Percentiles rank a stretch among this genome's conserved stretches.
phyloP scores from a whole-genome alignment of 1,140 invertebrate genomes.

The Chlorops oryzae region DNA sequence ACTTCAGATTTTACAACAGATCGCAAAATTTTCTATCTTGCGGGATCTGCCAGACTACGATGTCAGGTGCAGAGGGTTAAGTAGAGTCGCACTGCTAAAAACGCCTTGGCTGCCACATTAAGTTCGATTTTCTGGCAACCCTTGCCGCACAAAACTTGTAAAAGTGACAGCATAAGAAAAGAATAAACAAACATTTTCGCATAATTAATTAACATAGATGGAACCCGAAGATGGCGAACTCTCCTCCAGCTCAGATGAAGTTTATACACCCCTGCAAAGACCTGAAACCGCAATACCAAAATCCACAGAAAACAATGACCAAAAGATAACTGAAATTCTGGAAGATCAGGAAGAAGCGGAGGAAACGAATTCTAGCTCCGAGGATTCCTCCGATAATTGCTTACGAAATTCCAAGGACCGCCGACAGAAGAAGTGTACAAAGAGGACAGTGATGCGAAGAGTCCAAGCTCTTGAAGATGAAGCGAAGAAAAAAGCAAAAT shows the following conservation, averaged over 20 bases:
- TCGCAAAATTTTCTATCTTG: too few species aligned
- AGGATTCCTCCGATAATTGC: constrained; percentile 33
- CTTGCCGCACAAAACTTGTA: too few species aligned
- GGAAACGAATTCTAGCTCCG: constrained; percentile 21
- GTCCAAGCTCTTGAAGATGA: constrained; percentile 48
- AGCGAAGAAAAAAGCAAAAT: constrained; percentile 23
- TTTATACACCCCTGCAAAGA: constrained; percentile 50
- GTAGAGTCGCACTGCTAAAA: too few species aligned
- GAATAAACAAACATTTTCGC: too few species aligned
- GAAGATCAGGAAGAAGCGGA: not conserved
- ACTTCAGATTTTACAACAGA: too few species aligned
- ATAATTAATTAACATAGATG: too few species aligned
- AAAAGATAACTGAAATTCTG: constrained; percentile 4
- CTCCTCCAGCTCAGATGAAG: constrained; percentile 29
- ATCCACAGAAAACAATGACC: not conserved
- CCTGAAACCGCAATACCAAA: constrained; percentile 34
- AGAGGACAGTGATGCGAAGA: constrained; percentile 48
- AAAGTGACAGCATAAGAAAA: too few species aligned
- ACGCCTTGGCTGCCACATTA: too few species aligned
- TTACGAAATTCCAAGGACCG: constrained; percentile 34
- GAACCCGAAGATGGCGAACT: too few species aligned
- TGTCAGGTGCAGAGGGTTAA: too few species aligned
- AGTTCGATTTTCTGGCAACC: too few species aligned
- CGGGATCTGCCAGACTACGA: too few species aligned
- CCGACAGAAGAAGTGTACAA: constrained; percentile 33